Evolutionary conservation across 1,140 invertebrate genomes (phyloP), one percentile per base, ranked within the genome.

Genomic region (Drosophila chauvacae): DNA sequence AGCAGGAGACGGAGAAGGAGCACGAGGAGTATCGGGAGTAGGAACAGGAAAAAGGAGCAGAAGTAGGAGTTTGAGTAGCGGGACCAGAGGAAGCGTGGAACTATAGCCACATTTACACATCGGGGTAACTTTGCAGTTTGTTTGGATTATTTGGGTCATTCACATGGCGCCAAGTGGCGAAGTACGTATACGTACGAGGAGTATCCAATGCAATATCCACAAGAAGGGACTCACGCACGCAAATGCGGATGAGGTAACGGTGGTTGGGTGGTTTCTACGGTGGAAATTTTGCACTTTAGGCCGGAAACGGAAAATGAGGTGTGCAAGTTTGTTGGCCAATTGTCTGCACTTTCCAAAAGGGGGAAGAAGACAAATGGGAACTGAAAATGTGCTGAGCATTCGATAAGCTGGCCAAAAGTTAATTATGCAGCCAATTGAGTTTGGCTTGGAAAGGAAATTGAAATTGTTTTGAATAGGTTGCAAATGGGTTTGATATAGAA

Each of bases 71-170:
- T 23, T 9, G 7, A 11, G 28, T 3, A 18, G n/a, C 44, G 13
- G 9, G 3, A 14, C 2, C 13, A 14, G 51, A n/a, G 42, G n/a
- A 28, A 44, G 35, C 30, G 20, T 5, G 3, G 20, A 37, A 39
- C 57, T 28, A 58, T 58, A n/a, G 50, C 48, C 59, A 58, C 58
- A 53, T 51, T 81, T 72, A 57, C 79, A 75, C 72, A 66, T 90
- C 62, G 45, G 41, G 66, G 70, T 72, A 64, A 86, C 61, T 83
- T 80, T 50, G 68, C 69, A 59, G 77, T 77, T 86, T 71, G 80
- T 77, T 91, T 90, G 80, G 53, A 75, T 81, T 91, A 92, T 92
- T 92, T 92, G 82, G 91, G 91, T 92, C 91, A 92, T 92, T 92
- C 91, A 92, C 91, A 90, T 92, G 85, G 73, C 80, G 77, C 79